These are phyloP conservation scores for Lucilia sericata DNA, from an alignment of 1,140 invertebrate genomes.

Conservation along the genomic window DNA sequence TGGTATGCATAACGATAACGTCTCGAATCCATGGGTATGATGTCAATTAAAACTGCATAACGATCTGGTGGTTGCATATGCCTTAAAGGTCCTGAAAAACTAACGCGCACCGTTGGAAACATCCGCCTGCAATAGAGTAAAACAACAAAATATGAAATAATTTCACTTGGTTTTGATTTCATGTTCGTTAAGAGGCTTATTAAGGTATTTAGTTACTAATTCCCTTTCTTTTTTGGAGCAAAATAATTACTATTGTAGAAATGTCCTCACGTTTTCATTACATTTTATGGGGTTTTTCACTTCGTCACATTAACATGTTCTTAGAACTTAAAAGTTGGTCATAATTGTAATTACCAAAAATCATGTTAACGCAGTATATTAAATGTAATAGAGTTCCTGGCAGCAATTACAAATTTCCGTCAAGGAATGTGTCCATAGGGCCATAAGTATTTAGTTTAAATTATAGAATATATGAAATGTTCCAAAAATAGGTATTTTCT, in stretches of 20 bases:
- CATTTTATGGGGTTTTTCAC: neutral
- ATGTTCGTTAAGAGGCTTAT: no score
- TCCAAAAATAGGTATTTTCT: no score
- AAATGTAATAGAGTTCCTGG: conserved; percentile 7
- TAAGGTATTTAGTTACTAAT: no score
- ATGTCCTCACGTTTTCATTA: neutral
- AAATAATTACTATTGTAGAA: no score
- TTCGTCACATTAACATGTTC: conserved; percentile 8
- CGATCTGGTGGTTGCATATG: conserved; percentile 74
- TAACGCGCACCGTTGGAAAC: conserved; percentile 96
- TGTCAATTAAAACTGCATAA: conserved; percentile 97
- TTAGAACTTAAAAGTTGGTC: neutral
- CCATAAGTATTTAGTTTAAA: no score
- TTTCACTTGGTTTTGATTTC: neutral
- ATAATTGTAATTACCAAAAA: conserved; percentile 13
- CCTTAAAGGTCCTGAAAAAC: conserved; percentile 84
- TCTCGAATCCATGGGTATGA: conserved; percentile 96
- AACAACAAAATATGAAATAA: conserved; percentile 25
- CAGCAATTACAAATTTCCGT: neutral
- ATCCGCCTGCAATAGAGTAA: conserved; percentile 80
- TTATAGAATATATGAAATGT: no score
- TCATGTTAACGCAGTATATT: conserved; percentile 1
- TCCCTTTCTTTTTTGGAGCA: no score
- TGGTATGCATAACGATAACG: conserved; percentile 99
- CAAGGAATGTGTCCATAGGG: neutral